A percentile compares a stretch with the other conserved stretches of the same genome.
Conservation (phyloP, 2,113 vertebrate genomes). For the Cryptotis parvus region DNA sequence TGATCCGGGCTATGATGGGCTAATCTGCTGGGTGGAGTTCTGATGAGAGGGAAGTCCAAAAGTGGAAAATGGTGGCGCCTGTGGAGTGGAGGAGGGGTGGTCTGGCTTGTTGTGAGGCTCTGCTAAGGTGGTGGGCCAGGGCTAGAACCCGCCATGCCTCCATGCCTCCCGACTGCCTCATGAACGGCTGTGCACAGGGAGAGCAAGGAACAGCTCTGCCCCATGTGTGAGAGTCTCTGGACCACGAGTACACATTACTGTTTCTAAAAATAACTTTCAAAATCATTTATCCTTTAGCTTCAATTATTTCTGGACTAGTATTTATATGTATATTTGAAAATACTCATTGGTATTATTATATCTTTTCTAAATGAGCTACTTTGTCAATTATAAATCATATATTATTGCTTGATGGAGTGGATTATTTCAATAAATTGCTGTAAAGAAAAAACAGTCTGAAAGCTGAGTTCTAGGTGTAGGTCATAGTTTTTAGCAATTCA, state of each 20-base stretch:
- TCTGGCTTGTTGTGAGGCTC: no score
- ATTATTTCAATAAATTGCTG: conserved; percentile 42
- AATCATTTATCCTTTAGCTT: conserved; percentile 50
- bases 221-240: no score
- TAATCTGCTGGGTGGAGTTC: no score
- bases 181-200: no score
- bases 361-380: conserved; percentile 14
- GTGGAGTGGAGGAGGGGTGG: no score
- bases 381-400: conserved; percentile 41
- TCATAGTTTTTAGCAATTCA: neutral
- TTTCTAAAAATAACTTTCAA: conserved; percentile 18
- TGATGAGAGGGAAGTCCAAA: no score
- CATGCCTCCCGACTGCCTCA: no score
- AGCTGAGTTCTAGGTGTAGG: conserved; percentile 18
- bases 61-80: no score
- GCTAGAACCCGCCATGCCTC: no score
- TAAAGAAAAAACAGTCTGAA: conserved; percentile 9
- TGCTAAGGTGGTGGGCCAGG: no score
- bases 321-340: conserved; percentile 55
- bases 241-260: neutral
- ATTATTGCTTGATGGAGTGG: neutral
- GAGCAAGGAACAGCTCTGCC: no score
- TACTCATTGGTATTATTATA: conserved; percentile 39
- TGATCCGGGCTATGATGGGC: no score
- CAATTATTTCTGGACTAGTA: conserved; percentile 50